Evolutionary conservation across 2,113 vertebrate species (phyloP).

Genomic region (Thalassarche chlororhynchos): DNA sequence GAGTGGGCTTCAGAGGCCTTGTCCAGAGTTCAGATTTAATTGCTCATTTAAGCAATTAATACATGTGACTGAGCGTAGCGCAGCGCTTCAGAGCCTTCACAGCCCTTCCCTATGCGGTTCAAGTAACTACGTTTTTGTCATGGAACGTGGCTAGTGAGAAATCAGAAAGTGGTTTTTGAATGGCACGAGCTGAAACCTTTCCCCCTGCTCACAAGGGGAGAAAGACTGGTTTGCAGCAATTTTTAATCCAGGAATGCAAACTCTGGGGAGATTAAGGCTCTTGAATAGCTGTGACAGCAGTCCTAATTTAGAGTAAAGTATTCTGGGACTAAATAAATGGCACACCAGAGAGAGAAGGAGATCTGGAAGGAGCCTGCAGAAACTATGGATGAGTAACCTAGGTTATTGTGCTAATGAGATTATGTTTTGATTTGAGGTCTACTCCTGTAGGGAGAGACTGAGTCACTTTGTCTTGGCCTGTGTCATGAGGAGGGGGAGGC

Average conservation of each 20-base stretch:
- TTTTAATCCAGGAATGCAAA: background rate
- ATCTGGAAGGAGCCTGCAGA: slow-evolving; percentile 1
- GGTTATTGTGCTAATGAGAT: slow-evolving; percentile 10
- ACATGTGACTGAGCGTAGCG: background rate
- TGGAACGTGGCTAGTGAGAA: background rate
- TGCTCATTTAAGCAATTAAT: background rate
- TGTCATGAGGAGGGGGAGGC: background rate
- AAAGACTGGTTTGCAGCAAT: background rate
- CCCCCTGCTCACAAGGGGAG: background rate
- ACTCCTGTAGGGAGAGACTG: background rate
- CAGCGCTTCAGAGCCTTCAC: background rate
- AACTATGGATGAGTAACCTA: background rate
- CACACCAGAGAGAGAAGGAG: background rate
- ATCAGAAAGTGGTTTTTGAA: background rate
- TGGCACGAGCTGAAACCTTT: background rate
- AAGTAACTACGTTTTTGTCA: background rate
- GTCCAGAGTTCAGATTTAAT: background rate
- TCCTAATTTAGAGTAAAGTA: background rate
- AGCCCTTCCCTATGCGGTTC: fast-evolving
- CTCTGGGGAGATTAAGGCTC: background rate
- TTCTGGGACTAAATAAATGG: background rate
- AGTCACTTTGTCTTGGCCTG: background rate
- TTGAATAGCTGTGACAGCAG: background rate
- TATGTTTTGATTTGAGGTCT: background rate
- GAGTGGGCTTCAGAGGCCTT: background rate